Conservation (phyloP, 2,888 invertebrate genomes). For the Tolmerus cingulatus region DNA sequence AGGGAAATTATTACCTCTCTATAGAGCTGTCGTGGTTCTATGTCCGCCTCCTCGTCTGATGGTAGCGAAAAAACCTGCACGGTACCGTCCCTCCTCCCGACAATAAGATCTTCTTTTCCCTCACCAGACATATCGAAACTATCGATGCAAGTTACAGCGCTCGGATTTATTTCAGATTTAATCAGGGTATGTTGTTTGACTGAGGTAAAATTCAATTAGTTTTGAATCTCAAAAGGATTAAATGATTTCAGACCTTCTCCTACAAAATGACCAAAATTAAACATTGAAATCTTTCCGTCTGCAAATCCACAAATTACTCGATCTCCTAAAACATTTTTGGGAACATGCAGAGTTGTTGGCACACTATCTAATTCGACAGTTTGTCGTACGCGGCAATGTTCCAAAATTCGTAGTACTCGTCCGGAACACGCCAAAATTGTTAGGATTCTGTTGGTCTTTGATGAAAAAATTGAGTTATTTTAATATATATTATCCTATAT, state of each 20-base stretch:
- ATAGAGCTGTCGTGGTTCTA: slow-evolving; percentile 52
- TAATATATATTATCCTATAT: too few relatives aligned
- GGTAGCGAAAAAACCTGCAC: slow-evolving; percentile 77
- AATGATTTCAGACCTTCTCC: slow-evolving; percentile 49
- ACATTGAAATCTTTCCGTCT: slow-evolving; percentile 87
- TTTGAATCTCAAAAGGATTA: background rate
- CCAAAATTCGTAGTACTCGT: slow-evolving; percentile 77
- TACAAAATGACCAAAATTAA: slow-evolving; percentile 57
- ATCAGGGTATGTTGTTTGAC: slow-evolving; percentile 52
- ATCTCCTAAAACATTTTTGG: slow-evolving; percentile 74
- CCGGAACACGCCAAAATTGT: slow-evolving; percentile 85
- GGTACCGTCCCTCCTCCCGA: slow-evolving; percentile 83
- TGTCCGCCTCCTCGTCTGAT: slow-evolving; percentile 61
- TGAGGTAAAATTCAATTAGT: slow-evolving; percentile 21
- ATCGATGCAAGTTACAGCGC: slow-evolving; percentile 72
- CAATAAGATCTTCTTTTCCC: slow-evolving; percentile 73
- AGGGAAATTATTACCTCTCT: slow-evolving; percentile 46
- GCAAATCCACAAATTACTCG: slow-evolving; percentile 84
- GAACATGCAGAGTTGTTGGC: slow-evolving; percentile 72
- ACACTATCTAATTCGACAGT: slow-evolving; percentile 65
- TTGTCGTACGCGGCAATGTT: slow-evolving; percentile 75
- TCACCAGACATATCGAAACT: slow-evolving; percentile 75
- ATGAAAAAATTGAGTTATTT: background rate
- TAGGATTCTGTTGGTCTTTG: slow-evolving; percentile 69
- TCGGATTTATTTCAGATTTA: slow-evolving; percentile 51